Evolutionary conservation across 2,797 vertebrate species (phyloP).

Genomic region (Labroides dimidiatus): DNA sequence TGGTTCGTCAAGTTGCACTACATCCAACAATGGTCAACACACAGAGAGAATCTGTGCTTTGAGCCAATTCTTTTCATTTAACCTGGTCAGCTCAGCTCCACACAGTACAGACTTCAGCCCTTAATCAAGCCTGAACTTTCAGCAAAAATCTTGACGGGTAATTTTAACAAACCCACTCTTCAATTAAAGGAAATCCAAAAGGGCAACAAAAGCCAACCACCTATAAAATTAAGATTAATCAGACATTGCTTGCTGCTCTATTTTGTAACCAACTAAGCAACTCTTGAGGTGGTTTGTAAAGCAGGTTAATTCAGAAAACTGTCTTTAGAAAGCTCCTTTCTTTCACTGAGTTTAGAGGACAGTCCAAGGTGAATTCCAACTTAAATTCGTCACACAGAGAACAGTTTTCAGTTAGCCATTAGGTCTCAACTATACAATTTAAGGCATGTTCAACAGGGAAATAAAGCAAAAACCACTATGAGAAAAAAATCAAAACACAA

Average conservation of each 20-base stretch:
- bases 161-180: conserved; percentile 72
- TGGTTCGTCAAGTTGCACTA: conserved; percentile 4
- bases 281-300: conserved; percentile 46
- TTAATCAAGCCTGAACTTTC: conserved; percentile 64
- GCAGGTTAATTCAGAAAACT: conserved; percentile 51
- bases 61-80: background rate
- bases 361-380: conserved; percentile 62
- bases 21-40: conserved; percentile 1
- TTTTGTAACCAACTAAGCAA: conserved; percentile 55
- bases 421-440: conserved; percentile 81
- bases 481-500: conserved; percentile 64
- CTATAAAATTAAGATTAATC: conserved; percentile 55
- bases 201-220: conserved; percentile 65
- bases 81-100: conserved; percentile 74
- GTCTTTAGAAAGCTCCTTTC: conserved; percentile 32
- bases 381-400: conserved; percentile 53
- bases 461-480: conserved; percentile 72
- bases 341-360: conserved; percentile 38
- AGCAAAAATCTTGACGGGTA: conserved; percentile 63
- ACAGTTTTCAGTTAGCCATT: conserved; percentile 65
- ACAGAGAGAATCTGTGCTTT: conserved; percentile 6
- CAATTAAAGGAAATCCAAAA: conserved; percentile 62
- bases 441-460: conserved; percentile 84
- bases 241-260: conserved; percentile 41
- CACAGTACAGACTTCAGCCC: conserved; percentile 59